Base-by-base conservation (phyloP, 2,888 invertebrate genomes). In the Teinopalpus imperialis region DNA sequence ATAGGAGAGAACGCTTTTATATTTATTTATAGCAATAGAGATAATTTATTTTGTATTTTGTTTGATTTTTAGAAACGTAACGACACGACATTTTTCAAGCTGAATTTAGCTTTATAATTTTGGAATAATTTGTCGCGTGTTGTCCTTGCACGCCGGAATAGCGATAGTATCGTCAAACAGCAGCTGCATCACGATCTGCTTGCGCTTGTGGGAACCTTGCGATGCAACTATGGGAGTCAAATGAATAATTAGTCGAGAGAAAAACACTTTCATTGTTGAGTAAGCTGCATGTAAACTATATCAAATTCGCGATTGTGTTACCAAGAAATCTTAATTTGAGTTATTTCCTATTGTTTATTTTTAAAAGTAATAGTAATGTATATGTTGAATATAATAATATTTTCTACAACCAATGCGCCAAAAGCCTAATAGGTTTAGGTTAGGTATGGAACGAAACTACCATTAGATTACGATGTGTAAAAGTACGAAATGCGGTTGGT, bases 141-240 rank as follows among this genome's bases (percentile, higher is more conserved):
- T 35, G 53, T 57, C 65, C 58, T 58, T 57, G 69, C 78, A 76
- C 74, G 78, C 66, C 63, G 64, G 61, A 63, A 63, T 58, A 57
- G 44, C 34, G 52, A 62, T 61, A 57, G 62, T 78, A 76, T 75
- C 78, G 63, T 54, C 59, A 68, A 75, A 74, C 70, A 74, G 53
- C 73, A 78, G 79, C 73, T 66, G 42, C 57, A 67, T 73, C 81
- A 79, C 79, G 80, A 71, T 26, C 29, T 29, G 21, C 34, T 5
- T 16, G 29, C n/a, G 35, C 35, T 29, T 45, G 45, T 45, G 40
- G 40, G 45, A 45, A 45, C 9, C 24, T 27, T 20, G n/a, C 44
- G 20, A 32, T 39, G 40, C 21, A 32, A 30, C 34, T 40, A 41
- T 46, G 41, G 16, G 35, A 46, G 35, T 41, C n/a, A 6, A 40